Base-by-base conservation (phyloP, 2,888 invertebrate genomes). In the Cephus rjabovi region DNA sequence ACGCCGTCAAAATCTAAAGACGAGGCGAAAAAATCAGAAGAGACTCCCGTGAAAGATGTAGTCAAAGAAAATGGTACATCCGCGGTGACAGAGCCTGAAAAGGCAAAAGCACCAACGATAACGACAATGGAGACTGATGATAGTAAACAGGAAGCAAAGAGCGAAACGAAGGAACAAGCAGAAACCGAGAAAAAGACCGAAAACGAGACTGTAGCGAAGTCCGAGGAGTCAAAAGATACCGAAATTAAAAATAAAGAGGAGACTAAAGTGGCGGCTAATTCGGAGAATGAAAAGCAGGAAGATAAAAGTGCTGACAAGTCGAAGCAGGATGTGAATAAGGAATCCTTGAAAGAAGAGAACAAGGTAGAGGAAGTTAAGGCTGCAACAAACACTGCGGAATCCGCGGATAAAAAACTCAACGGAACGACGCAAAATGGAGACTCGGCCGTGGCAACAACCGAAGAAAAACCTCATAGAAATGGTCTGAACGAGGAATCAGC, bases 391-490 rank as follows among this genome's bases (percentile, higher is more conserved):
- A 34, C 69, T 73, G 37, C 4, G 69, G 81, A 78, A 33, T 37
- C 34, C 73, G 85, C 81, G 70, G 85, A 86, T 80, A 86, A 88
- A 76, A 88, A 88, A 77, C 33, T 87, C 73, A 89, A 89, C 33
- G 87, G 88, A 70, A 86, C 85, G 74, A 85, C 87, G 69, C 86
- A 87, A 77, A 87, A 87, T 69, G 87, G 86, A 69, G 82, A 87
- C 68, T 80, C 84, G 33, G 80, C 82, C 35, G 83, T 83, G 73
- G 83, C 84, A 35, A 85, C 69, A 31, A 68, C 37, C 15, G 70
- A 84, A 31, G 88, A 89, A 11, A 88, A 89, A 80, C 84, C 87
- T 69, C 90, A 90, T 79, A 89, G 87, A 83, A 91, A 91, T 78
- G 90, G 91, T 75, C 82, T 90, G 34, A 88, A 87, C 76, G 88